These are phyloP conservation scores for Drosophila jambulina DNA, from an alignment of 1,140 invertebrate genomes.

Conservation along the genomic window DNA sequence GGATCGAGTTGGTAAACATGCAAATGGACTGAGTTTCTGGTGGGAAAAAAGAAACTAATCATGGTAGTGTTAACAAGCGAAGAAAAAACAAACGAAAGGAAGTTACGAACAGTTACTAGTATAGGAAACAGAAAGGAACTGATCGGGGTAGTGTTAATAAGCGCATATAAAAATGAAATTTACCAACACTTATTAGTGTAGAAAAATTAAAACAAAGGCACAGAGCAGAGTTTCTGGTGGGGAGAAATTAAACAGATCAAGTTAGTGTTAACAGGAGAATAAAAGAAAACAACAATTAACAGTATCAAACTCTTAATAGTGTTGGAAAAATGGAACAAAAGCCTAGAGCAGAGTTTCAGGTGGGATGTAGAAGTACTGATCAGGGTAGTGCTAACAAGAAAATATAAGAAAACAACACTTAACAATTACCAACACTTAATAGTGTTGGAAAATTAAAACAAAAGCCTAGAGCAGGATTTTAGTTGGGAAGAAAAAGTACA, in stretches of 20 bases:
- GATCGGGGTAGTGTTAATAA: too few relatives aligned
- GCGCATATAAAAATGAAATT: too few relatives aligned
- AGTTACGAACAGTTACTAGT: too few relatives aligned
- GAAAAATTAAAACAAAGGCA: too few relatives aligned
- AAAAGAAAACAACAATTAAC: too few relatives aligned
- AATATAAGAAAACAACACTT: too few relatives aligned
- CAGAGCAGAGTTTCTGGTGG: background rate
- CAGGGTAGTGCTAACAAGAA: too few relatives aligned
- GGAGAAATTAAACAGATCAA: background rate
- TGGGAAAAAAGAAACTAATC: constrained; percentile 1
- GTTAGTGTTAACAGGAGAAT: background rate
- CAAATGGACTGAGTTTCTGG: background rate
- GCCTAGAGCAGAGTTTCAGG: too few relatives aligned
- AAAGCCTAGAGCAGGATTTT: background rate
- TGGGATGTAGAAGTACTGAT: too few relatives aligned
- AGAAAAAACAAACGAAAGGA: background rate
- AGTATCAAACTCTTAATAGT: too few relatives aligned
- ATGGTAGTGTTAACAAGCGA: constrained; percentile 1
- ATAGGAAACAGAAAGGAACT: background rate
- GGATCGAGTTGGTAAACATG: constrained; percentile 12
- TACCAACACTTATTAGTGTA: background rate
- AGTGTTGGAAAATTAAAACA: background rate
- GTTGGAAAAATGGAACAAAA: too few relatives aligned
- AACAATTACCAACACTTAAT: background rate
- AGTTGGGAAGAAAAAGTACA: too few relatives aligned